Evolutionary conservation across 2,797 vertebrate genomes (phyloP).

Genomic region (Margarornis squamiger): DNA sequence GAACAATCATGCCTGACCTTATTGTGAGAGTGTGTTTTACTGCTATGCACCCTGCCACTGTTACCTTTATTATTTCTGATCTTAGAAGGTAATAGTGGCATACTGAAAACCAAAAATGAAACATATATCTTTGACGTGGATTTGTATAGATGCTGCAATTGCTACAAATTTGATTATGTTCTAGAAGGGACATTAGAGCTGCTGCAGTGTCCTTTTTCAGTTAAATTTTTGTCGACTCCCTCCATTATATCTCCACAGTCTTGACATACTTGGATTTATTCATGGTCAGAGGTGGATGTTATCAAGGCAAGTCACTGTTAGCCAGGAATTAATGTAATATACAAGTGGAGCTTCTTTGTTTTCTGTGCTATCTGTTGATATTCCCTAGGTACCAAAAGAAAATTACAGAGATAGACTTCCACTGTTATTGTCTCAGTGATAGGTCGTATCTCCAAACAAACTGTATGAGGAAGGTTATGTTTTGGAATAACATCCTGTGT

Average conservation of each 20-base stretch:
- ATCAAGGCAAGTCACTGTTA: slow-evolving; percentile 2
- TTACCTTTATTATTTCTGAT: background rate
- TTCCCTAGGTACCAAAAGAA: slow-evolving; percentile 68
- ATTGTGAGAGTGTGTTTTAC: background rate
- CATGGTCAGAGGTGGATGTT: background rate
- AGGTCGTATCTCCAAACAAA: slow-evolving; percentile 89
- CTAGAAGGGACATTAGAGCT: background rate
- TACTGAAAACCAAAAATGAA: background rate
- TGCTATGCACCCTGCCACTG: background rate
- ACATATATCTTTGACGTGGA: background rate
- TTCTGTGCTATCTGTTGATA: slow-evolving; percentile 46
- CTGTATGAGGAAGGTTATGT: slow-evolving; percentile 89
- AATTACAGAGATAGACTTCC: slow-evolving; percentile 63
- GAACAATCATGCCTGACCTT: background rate
- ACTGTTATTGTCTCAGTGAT: slow-evolving; percentile 81
- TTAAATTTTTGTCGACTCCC: background rate
- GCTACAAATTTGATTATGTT: background rate
- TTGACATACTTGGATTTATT: slow-evolving; percentile 17
- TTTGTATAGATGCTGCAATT: background rate
- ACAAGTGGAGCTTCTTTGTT: slow-evolving; percentile 57
- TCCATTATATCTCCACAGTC: slow-evolving; percentile 1
- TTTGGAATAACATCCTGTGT: slow-evolving; percentile 93
- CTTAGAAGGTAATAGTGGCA: background rate
- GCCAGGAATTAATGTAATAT: slow-evolving; percentile 40
- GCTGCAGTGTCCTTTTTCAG: background rate